Conservation (phyloP, 2,797 vertebrate genomes). For the Ceryle rudis region DNA sequence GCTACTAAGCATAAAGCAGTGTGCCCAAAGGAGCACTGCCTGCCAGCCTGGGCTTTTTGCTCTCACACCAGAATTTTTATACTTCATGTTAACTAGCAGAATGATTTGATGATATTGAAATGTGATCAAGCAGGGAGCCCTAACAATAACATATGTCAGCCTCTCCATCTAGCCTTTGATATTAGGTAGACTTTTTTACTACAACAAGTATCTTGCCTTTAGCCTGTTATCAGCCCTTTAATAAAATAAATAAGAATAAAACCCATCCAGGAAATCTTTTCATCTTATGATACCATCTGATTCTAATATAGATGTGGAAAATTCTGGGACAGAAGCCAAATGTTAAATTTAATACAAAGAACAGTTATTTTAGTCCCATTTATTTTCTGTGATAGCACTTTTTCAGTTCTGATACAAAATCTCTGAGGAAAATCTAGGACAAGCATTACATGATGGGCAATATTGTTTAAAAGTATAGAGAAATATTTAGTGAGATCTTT, state of each 20-base stretch:
- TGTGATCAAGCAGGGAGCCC: not conserved
- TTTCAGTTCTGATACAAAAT: constrained; percentile 23
- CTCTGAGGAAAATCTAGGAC: not conserved
- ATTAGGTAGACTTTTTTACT: constrained; percentile 16
- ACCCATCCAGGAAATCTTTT: constrained; percentile 61
- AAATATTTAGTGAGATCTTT: constrained; percentile 6
- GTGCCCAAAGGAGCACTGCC: not conserved
- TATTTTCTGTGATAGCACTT: constrained; percentile 44
- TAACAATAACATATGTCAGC: constrained; percentile 16
- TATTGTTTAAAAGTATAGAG: not conserved
- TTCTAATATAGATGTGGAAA: constrained; percentile 42
- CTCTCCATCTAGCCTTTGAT: constrained; percentile 33
- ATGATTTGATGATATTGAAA: not conserved
- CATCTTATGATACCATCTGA: constrained; percentile 50
- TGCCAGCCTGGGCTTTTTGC: not conserved
- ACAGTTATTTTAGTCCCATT: constrained; percentile 43
- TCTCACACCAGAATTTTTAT: not conserved
- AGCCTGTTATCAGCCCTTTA: constrained; percentile 53
- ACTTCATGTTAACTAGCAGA: not conserved
- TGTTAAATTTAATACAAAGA: constrained; percentile 57
- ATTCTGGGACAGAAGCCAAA: constrained; percentile 58
- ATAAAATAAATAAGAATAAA: constrained; percentile 49
- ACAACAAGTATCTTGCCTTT: constrained; percentile 29
- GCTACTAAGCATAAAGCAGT: not conserved
- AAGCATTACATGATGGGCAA: not conserved